A percentile compares a stretch with the other conserved stretches of the same genome.
Evolutionary conservation across 2,113 vertebrate species (phyloP).

Genomic region (Parotia lawesii): DNA sequence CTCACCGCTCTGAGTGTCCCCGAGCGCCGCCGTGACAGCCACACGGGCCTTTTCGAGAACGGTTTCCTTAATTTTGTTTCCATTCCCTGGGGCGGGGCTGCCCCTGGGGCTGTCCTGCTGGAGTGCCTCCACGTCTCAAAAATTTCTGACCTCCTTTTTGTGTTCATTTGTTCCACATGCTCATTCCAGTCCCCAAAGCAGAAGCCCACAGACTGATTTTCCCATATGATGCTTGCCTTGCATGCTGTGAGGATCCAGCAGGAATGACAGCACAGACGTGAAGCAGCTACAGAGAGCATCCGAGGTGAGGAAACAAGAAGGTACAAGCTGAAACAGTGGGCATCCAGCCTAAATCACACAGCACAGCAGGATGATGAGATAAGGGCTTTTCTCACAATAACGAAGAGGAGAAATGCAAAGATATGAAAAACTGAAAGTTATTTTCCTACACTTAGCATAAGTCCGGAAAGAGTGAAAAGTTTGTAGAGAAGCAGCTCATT

Average conservation of each 20-base stretch:
- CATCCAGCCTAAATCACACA: neutral
- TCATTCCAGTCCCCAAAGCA: neutral
- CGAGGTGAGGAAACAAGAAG: neutral
- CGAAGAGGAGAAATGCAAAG: neutral
- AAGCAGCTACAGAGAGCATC: neutral
- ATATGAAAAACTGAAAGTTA: neutral
- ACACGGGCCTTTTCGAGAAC: accelerated
- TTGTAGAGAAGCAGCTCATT: neutral
- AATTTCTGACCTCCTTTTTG: neutral
- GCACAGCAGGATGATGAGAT: neutral
- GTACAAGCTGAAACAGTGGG: neutral
- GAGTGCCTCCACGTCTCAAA: neutral
- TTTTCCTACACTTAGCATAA: neutral
- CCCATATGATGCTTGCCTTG: accelerated
- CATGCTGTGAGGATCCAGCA: accelerated
- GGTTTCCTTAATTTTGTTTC: neutral
- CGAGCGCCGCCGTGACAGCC: neutral
- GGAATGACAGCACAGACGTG: neutral
- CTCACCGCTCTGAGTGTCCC: accelerated
- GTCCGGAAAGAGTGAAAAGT: neutral
- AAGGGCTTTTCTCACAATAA: neutral
- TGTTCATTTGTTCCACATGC: accelerated
- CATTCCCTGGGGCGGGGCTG: accelerated
- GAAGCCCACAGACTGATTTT: neutral
- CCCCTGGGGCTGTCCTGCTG: no score